These are phyloP conservation scores for Fulmarus glacialis DNA, from an alignment of 2,113 vertebrate species.

Conservation along the genomic window DNA sequence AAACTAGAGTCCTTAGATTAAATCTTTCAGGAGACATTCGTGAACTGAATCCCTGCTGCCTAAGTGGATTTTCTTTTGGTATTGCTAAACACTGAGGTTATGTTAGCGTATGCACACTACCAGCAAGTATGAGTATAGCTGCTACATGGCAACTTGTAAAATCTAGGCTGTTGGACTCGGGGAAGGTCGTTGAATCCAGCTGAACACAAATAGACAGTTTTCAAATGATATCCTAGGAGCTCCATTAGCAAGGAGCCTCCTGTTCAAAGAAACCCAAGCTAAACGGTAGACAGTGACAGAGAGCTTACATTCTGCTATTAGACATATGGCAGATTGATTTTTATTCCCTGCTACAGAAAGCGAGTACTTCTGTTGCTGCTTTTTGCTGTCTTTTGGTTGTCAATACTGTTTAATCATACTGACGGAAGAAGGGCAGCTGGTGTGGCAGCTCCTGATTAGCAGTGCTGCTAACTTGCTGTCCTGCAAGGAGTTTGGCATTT, in stretches of 20 bases:
- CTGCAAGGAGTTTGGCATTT: background rate
- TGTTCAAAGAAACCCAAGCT: background rate
- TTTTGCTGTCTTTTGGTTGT: background rate
- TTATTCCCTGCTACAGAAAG: background rate
- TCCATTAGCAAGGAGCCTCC: background rate
- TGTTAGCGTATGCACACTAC: background rate
- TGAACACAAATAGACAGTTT: background rate
- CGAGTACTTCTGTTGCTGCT: background rate
- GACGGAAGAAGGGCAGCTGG: background rate
- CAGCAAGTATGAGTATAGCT: background rate
- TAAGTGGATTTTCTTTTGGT: background rate
- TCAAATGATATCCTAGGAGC: background rate
- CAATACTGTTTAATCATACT: background rate
- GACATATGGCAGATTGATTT: background rate
- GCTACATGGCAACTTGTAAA: background rate
- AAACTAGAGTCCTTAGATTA: background rate
- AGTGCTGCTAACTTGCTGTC: background rate
- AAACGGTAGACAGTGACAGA: background rate
- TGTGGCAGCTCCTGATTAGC: background rate
- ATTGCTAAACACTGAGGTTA: background rate
- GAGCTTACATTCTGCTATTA: background rate
- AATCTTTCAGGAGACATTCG: background rate
- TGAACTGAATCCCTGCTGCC: background rate
- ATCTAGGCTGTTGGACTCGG: background rate
- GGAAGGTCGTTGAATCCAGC: background rate